Evolutionary conservation across 2,113 vertebrate genomes (phyloP).

Genomic region (Sterrhoptilus dennistouni): DNA sequence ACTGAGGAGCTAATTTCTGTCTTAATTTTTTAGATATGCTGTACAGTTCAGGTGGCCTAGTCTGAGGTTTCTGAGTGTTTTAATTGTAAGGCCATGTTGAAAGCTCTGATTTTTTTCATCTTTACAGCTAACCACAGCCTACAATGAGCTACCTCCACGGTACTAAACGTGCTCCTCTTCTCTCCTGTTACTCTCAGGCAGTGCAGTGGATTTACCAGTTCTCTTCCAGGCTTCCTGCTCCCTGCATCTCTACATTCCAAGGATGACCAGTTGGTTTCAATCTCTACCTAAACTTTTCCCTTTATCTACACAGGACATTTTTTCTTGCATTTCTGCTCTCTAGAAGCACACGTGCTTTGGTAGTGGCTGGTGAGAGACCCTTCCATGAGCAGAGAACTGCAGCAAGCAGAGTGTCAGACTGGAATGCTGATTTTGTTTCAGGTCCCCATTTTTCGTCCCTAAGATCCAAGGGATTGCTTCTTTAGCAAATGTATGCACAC

Average conservation of each 20-base stretch:
- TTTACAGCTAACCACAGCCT: constrained; percentile 29
- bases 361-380: constrained; percentile 30
- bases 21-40: not conserved
- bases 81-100: not conserved
- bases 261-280: constrained; percentile 57
- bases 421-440: constrained; percentile 52
- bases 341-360: not conserved
- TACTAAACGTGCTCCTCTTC: constrained; percentile 49
- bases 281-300: constrained; percentile 50
- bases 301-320: constrained; percentile 62
- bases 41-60: not conserved
- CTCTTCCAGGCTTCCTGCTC: constrained; percentile 62
- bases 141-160: not conserved
- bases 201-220: constrained; percentile 61
- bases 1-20: not conserved
- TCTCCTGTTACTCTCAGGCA: constrained; percentile 59
- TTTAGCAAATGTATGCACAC: not conserved
- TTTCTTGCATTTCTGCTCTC: constrained; percentile 55
- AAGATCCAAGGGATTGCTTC: constrained; percentile 19
- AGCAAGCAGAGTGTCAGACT: constrained; percentile 14
- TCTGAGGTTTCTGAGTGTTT: constrained; percentile 8
- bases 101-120: constrained; percentile 33
- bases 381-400: constrained; percentile 8
- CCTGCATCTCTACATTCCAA: not conserved
- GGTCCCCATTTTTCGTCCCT: constrained; percentile 44